Conservation (phyloP, 1,140 invertebrate genomes). For the Cardiocondyla obscurior region DNA sequence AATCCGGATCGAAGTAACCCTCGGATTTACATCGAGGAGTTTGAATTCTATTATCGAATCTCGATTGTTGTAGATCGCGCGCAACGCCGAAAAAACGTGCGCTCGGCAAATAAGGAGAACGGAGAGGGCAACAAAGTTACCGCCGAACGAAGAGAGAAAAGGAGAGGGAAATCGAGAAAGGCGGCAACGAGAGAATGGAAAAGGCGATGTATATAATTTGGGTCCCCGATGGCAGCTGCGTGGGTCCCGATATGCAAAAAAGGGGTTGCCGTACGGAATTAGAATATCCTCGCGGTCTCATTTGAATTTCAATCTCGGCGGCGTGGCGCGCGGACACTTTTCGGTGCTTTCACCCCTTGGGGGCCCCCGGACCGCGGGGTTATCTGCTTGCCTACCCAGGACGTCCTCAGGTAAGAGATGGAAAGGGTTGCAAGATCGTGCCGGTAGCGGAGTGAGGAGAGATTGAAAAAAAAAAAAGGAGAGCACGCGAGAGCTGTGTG, state of each 20-base stretch:
- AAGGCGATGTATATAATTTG: conserved; percentile 72
- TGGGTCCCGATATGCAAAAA: conserved; percentile 81
- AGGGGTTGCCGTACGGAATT: conserved; percentile 82
- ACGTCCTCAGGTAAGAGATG: conserved; percentile 71
- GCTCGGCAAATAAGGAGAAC: conserved; percentile 22
- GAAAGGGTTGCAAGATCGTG: conserved; percentile 66
- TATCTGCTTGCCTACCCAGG: conserved; percentile 51
- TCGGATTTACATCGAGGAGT: conserved; percentile 56
- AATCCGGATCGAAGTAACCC: conserved; percentile 34
- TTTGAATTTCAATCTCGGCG: conserved; percentile 83
- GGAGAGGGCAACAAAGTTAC: conserved; percentile 1
- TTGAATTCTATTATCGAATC: conserved; percentile 61
- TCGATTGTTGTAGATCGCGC: conserved; percentile 69
- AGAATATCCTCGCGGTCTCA: conserved; percentile 85
- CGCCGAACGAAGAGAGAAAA: conserved; percentile 16
- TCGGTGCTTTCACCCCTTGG: conserved; percentile 59
- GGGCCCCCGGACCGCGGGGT: conserved; percentile 44
- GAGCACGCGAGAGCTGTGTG: conserved; percentile 59
- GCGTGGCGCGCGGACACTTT: conserved; percentile 67
- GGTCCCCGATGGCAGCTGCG: conserved; percentile 68
- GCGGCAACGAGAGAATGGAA: conserved; percentile 44
- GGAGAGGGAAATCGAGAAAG: conserved; percentile 33
- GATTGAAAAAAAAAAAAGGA: conserved; percentile 50
- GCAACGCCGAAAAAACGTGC: conserved; percentile 28
- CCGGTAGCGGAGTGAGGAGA: conserved; percentile 59